Percentiles rank a stretch among this genome's conserved stretches.
Conservation (phyloP, 2,888 invertebrate genomes). For the Bhutanitis thaidina region DNA sequence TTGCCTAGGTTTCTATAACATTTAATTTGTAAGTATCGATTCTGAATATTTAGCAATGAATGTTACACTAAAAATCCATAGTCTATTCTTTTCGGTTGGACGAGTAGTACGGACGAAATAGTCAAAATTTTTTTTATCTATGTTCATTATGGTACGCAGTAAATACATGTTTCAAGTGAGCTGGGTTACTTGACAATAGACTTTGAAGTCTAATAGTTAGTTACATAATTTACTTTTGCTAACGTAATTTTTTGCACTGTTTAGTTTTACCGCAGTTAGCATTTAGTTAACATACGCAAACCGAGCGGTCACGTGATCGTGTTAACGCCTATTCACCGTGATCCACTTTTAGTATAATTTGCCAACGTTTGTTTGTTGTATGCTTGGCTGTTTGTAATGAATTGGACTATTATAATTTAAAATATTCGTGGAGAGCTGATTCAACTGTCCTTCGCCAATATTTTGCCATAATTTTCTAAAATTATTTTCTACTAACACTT, state of each 20-base stretch:
- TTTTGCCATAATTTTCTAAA: slow-evolving; percentile 72
- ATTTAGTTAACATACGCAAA: too few species aligned
- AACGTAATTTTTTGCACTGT: slow-evolving; percentile 22
- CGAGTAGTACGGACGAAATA: too few species aligned
- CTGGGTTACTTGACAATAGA: slow-evolving; percentile 1
- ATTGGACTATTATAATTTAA: slow-evolving; percentile 49
- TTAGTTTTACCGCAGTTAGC: slow-evolving; percentile 25
- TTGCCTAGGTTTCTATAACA: too few species aligned
- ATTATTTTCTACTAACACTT: slow-evolving; percentile 56
- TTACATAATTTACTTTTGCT: not conserved
- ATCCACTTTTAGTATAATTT: slow-evolving; percentile 39
- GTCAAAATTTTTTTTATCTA: too few species aligned
- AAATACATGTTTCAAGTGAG: slow-evolving; percentile 2
- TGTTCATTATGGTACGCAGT: too few species aligned
- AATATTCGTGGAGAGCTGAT: slow-evolving; percentile 57
- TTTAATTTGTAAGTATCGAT: too few species aligned
- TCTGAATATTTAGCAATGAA: too few species aligned
- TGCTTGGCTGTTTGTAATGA: slow-evolving; percentile 36
- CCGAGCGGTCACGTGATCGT: not conserved
- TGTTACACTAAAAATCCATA: too few species aligned
- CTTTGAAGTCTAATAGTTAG: slow-evolving; percentile 8
- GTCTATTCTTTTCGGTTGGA: too few species aligned
- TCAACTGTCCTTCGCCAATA: slow-evolving; percentile 68
- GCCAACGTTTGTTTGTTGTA: slow-evolving; percentile 42
- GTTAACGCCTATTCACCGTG: slow-evolving; percentile 27